These are phyloP conservation scores for Varanus komodoensis DNA, from an alignment of 2,113 vertebrate species.

Conservation along the genomic window DNA sequence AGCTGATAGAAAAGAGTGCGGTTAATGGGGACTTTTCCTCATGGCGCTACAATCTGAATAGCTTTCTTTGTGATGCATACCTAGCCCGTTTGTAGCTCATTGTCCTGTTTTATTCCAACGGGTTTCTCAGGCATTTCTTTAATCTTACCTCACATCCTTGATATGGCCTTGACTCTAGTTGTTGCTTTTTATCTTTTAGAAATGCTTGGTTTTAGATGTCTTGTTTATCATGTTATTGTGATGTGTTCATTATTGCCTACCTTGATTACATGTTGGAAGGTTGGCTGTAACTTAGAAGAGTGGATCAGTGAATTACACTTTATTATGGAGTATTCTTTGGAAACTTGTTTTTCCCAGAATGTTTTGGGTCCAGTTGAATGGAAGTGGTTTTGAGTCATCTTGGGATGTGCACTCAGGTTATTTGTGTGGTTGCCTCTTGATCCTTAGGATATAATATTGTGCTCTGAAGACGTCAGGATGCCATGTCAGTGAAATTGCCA, in stretches of 20 bases:
- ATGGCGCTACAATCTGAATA: not conserved
- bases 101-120: not conserved
- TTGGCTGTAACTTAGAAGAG: not conserved
- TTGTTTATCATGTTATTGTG: not conserved
- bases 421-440: not conserved
- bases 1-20: not conserved
- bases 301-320: too few species aligned
- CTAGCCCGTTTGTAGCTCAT: not conserved
- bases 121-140: not conserved
- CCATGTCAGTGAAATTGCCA: not conserved
- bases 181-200: not conserved
- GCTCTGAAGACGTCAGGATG: not conserved
- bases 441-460: not conserved
- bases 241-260: not conserved
- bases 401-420: not conserved
- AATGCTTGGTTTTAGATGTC: not conserved
- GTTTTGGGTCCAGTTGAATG: not conserved
- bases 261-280: not conserved
- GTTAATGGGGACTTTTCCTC: not conserved
- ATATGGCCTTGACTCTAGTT: not conserved
- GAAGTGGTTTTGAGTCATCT: not conserved
- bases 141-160: not conserved
- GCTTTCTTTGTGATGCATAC: not conserved
- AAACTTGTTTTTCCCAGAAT: not conserved
- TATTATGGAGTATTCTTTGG: not conserved